phyloP scores from a whole-genome alignment of 2,113 vertebrate species.

The Nycticryphes semicollaris region DNA sequence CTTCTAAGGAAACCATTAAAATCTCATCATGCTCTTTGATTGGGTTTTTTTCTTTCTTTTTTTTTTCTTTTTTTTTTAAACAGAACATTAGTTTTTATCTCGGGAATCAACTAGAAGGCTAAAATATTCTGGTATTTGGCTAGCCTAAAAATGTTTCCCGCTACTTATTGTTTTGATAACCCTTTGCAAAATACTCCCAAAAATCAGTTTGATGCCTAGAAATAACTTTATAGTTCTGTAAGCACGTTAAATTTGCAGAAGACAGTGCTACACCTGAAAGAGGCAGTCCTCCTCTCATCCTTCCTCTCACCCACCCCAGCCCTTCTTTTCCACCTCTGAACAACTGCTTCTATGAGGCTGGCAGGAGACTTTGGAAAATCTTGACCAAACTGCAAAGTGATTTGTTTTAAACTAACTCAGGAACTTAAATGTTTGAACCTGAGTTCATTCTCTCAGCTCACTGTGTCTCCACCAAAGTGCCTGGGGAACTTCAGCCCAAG shows the following conservation, averaged over 20 bases:
- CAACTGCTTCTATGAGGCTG: not conserved
- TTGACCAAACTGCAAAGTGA: not conserved
- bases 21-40: accelerated
- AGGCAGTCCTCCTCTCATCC: not conserved
- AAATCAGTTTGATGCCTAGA: not conserved
- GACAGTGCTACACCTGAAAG: not conserved
- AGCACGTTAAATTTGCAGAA: not conserved
- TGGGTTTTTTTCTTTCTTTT: not conserved
- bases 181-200: not conserved
- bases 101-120: not conserved
- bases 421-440: not conserved
- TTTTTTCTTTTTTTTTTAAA: not conserved
- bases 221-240: not conserved
- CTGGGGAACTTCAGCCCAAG: not conserved
- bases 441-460: not conserved
- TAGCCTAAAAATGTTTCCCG: not conserved
- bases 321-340: not conserved
- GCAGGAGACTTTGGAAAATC: not conserved
- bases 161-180: not conserved
- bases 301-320: not conserved
- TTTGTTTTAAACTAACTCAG: not conserved
- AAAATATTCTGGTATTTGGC: not conserved
- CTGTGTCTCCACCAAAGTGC: not conserved
- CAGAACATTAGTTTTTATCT: not conserved
- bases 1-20: not conserved